Percentiles rank a stretch among this genome's conserved stretches.
phyloP scores from a whole-genome alignment of 2,113 vertebrate species.

The Cephalopholis sonnerati region DNA sequence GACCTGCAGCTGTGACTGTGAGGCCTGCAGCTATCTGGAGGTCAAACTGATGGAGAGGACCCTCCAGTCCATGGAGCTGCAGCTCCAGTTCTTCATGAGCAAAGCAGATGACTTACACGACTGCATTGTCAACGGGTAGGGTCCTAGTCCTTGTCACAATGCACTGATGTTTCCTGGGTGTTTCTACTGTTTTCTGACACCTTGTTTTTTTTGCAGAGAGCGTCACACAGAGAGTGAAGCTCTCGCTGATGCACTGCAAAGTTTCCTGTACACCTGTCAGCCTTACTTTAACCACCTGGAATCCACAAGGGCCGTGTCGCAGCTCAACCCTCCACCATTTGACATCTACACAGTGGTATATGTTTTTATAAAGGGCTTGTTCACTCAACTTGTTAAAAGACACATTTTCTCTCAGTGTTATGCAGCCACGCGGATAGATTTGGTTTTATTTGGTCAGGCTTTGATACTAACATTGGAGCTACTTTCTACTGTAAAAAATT shows the following conservation, averaged over 20 bases:
- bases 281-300: conserved; percentile 88
- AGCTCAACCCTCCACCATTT: conserved; percentile 57
- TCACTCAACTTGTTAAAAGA: background rate
- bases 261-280: conserved; percentile 85
- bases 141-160: fast-evolving
- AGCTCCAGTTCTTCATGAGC: conserved; percentile 83
- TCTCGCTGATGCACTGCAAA: conserved; percentile 75
- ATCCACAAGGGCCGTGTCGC: conserved; percentile 64
- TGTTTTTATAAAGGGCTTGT: background rate
- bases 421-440: background rate
- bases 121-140: conserved; percentile 70
- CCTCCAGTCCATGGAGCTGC: conserved; percentile 76
- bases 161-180: fast-evolving
- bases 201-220: conserved; percentile 69
- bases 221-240: conserved; percentile 70
- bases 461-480: background rate
- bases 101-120: conserved; percentile 84
- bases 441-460: background rate
- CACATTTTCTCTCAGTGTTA: background rate
- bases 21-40: conserved; percentile 12
- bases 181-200: background rate
- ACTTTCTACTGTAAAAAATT: background rate
- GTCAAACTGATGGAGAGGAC: conserved; percentile 60
- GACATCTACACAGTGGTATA: conserved; percentile 78
- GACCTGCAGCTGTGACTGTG: conserved; percentile 13